Conservation (phyloP, 2,888 invertebrate species). For the Sialis lutaria region DNA sequence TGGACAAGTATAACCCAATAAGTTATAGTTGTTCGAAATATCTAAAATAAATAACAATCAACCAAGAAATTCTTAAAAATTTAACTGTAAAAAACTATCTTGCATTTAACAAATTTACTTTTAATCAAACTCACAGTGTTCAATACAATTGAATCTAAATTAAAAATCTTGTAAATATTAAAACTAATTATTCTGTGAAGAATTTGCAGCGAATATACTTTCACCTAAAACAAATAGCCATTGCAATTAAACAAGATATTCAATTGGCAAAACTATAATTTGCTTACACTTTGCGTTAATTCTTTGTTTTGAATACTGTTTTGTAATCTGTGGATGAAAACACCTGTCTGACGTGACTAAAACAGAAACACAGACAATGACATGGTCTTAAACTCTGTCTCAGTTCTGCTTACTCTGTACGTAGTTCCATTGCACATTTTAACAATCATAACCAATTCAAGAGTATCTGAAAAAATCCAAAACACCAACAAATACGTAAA, state of each 20-base stretch:
- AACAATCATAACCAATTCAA: background rate
- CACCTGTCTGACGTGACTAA: background rate
- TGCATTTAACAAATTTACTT: background rate
- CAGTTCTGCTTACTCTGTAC: background rate
- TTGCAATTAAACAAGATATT: background rate
- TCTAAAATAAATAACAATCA: background rate
- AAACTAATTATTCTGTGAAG: background rate
- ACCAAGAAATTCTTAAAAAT: background rate
- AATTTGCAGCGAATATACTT: background rate
- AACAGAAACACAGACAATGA: background rate
- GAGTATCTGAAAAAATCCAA: background rate
- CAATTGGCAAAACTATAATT: background rate
- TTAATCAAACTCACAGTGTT: background rate
- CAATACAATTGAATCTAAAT: background rate
- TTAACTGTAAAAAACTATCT: background rate
- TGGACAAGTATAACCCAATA: constrained; percentile 1
- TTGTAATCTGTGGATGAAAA: constrained; percentile 1
- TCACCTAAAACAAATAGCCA: background rate
- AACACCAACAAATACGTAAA: background rate
- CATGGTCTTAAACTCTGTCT: too few species aligned
- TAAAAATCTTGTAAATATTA: background rate
- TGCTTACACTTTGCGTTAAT: background rate
- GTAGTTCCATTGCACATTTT: background rate
- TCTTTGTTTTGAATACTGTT: background rate
- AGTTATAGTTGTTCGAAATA: constrained; percentile 1